These are phyloP conservation scores for Atherinomorus stipes DNA, from an alignment of 2,113 vertebrate genomes.

Conservation along the genomic window DNA sequence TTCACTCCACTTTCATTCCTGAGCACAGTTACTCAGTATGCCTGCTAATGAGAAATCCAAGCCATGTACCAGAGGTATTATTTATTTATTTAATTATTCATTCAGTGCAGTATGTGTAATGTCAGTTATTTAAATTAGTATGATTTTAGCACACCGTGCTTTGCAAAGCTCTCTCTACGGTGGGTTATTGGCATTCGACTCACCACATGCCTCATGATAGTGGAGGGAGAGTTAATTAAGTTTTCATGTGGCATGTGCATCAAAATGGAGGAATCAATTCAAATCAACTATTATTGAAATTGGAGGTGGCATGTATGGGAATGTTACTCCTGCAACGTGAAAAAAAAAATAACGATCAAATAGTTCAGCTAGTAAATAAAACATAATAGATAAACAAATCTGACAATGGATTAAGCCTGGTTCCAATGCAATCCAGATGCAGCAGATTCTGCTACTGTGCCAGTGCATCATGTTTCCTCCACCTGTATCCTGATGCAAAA, in stretches of 20 bases:
- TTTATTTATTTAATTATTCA: constrained; percentile 79
- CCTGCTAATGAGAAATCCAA: constrained; percentile 78
- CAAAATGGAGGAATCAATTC: constrained; percentile 44
- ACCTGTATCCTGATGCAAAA: constrained; percentile 51
- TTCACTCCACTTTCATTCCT: constrained; percentile 77
- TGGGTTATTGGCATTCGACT: constrained; percentile 56
- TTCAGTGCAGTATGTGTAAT: constrained; percentile 79
- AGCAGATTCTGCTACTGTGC: neutral
- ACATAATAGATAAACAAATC: constrained; percentile 6
- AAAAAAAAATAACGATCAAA: constrained; percentile 11
- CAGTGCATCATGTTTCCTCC: constrained; percentile 18
- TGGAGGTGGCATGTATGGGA: constrained; percentile 10
- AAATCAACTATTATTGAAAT: constrained; percentile 36
- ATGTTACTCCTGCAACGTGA: constrained; percentile 2
- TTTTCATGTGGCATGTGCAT: constrained; percentile 55
- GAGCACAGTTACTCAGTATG: constrained; percentile 68
- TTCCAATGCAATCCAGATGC: neutral
- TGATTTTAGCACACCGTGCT: constrained; percentile 63
- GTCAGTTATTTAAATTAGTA: constrained; percentile 80
- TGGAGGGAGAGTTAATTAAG: constrained; percentile 66
- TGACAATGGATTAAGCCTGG: neutral
- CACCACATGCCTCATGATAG: constrained; percentile 43
- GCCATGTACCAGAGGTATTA: constrained; percentile 72
- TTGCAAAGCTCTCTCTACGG: constrained; percentile 45
- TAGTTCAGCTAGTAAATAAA: constrained; percentile 10